These are phyloP conservation scores for Polyommatus iphigenia DNA, from an alignment of 2,888 invertebrate genomes.

Conservation along the genomic window DNA sequence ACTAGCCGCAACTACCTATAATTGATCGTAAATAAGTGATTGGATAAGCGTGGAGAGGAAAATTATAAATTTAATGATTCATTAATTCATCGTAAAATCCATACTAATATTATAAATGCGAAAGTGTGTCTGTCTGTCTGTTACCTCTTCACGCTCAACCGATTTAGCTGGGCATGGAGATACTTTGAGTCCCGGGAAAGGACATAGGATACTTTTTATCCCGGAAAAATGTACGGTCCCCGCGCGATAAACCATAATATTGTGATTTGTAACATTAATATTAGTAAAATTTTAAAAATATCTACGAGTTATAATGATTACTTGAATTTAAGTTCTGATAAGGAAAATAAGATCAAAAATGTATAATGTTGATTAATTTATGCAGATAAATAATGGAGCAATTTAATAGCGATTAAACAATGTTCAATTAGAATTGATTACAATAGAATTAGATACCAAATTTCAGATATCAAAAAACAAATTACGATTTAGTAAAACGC, in stretches of 20 bases:
- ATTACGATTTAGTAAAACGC: too few relatives aligned
- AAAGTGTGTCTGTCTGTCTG: too few relatives aligned
- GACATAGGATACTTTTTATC: too few relatives aligned
- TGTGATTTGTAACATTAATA: not conserved
- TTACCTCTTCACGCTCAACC: too few relatives aligned
- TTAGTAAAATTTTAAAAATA: not conserved
- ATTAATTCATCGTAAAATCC: not conserved
- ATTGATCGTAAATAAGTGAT: conserved; percentile 28
- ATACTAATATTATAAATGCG: too few relatives aligned
- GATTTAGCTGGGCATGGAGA: too few relatives aligned
- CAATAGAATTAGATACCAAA: too few relatives aligned
- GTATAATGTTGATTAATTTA: not conserved
- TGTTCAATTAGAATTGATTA: too few relatives aligned
- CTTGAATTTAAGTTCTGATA: not conserved
- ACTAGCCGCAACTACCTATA: conserved; percentile 19
- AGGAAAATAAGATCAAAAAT: not conserved
- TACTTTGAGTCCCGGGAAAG: too few relatives aligned
- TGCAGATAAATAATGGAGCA: not conserved
- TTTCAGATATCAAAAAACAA: too few relatives aligned
- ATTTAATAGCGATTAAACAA: not conserved
- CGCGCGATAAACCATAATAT: too few relatives aligned
- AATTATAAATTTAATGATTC: conserved; percentile 1
- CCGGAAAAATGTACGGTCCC: too few relatives aligned
- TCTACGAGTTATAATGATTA: not conserved
- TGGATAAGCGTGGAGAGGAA: not conserved